Percentiles rank a stretch among this genome's conserved stretches.
Evolutionary conservation across 2,888 invertebrate genomes (phyloP).

Genomic region (Rhodophaea formosa): DNA sequence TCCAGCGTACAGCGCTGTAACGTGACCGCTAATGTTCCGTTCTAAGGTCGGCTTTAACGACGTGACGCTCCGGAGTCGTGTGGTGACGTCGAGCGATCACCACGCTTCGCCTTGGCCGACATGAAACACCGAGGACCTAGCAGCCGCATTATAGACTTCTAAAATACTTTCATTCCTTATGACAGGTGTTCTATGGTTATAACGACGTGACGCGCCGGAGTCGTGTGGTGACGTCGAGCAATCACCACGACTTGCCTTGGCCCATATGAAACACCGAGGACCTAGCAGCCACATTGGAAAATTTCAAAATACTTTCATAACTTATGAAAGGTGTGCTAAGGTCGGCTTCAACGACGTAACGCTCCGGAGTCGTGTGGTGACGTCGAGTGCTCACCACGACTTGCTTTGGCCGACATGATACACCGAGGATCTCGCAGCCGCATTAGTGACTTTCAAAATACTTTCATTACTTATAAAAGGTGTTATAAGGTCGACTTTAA

Average conservation of each 20-base stretch:
- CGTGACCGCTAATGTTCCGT: constrained; percentile 54
- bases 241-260: neutral
- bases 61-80: neutral
- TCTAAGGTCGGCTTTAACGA: constrained; percentile 18
- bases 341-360: constrained; percentile 14
- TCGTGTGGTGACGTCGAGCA: neutral
- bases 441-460: too few relatives aligned
- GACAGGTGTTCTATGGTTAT: constrained; percentile 21
- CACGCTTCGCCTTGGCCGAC: neutral
- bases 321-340: too few relatives aligned
- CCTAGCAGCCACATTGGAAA: too few relatives aligned
- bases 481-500: constrained; percentile 19
- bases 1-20: constrained; percentile 45
- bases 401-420: neutral
- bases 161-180: too few relatives aligned
- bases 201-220: neutral
- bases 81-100: neutral
- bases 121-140: too few relatives aligned
- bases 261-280: neutral
- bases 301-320: too few relatives aligned
- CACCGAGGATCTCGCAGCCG: too few relatives aligned
- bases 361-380: neutral
- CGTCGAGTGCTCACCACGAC: neutral
- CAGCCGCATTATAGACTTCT: too few relatives aligned
- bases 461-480: too few relatives aligned